phyloP scores from a whole-genome alignment of 1,140 invertebrate species.

The Drosophila bocqueti region DNA sequence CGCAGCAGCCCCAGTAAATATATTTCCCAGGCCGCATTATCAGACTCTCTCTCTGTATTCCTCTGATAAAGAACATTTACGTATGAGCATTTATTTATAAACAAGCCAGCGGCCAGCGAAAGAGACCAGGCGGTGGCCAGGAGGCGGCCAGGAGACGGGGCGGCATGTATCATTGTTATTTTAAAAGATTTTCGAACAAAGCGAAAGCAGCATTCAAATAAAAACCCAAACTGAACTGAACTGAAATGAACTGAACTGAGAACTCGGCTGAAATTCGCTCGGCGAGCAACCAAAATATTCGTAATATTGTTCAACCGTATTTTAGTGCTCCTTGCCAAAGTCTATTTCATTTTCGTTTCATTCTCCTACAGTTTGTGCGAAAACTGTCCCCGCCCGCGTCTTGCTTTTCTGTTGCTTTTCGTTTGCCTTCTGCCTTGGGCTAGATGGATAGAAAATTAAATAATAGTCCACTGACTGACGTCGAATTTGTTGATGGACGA shows the following conservation, averaged over 20 bases:
- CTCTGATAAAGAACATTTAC: constrained; percentile 78
- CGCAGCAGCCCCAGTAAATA: constrained; percentile 29
- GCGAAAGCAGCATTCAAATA: constrained; percentile 26
- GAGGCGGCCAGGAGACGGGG: constrained; percentile 3
- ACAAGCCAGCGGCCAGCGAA: constrained; percentile 64
- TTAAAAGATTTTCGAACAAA: constrained; percentile 76
- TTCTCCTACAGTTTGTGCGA: constrained; percentile 44
- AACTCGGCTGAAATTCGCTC: constrained; percentile 31
- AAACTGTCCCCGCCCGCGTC: constrained; percentile 45
- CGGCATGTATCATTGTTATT: constrained; percentile 81
- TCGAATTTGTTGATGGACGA: constrained; percentile 53
- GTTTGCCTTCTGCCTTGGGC: constrained; percentile 32
- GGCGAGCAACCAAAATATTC: constrained; percentile 54
- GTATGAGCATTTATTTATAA: constrained; percentile 83
- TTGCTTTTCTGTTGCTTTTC: constrained; percentile 2
- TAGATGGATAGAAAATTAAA: constrained; percentile 71
- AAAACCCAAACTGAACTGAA: constrained; percentile 29
- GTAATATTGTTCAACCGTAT: constrained; percentile 75
- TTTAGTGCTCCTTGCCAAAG: constrained; percentile 63
- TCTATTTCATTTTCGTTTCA: constrained; percentile 43
- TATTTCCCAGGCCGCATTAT: constrained; percentile 44
- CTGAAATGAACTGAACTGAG: constrained; percentile 31
- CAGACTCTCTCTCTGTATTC: constrained; percentile 4
- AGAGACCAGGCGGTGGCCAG: constrained; percentile 16
- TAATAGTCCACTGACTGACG: constrained; percentile 77